These are phyloP conservation scores for Dermolepida albohirtum DNA, from an alignment of 2,888 invertebrate species.

Conservation along the genomic window DNA sequence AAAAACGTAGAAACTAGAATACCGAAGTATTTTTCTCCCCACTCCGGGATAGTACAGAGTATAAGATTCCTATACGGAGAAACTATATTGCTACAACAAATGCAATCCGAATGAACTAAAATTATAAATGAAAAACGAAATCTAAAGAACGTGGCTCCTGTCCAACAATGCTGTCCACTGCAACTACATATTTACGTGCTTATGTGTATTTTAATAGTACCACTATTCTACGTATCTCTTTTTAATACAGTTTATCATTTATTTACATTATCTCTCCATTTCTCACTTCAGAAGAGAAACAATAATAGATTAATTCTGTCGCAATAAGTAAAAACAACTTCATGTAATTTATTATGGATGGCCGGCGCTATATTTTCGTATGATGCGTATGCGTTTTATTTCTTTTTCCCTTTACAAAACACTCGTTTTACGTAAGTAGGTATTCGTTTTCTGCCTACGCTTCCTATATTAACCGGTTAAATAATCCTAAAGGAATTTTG, in stretches of 20 bases:
- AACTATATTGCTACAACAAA: constrained; percentile 31
- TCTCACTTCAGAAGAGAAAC: constrained; percentile 21
- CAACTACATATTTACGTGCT: background rate
- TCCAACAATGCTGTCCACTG: constrained; percentile 44
- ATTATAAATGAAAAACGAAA: constrained; percentile 36
- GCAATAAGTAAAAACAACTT: constrained; percentile 25
- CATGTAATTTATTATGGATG: constrained; percentile 47
- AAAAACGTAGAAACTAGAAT: constrained; percentile 37
- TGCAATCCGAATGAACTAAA: constrained; percentile 37
- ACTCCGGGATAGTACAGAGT: constrained; percentile 15
- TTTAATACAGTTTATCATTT: constrained; percentile 3
- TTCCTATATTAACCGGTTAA: constrained; percentile 4
- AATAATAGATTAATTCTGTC: constrained; percentile 23
- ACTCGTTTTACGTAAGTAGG: constrained; percentile 23
- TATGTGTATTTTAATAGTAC: constrained; percentile 20
- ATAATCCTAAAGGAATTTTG: constrained; percentile 11
- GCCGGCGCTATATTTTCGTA: constrained; percentile 48
- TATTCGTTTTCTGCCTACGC: constrained; percentile 43
- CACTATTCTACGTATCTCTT: constrained; percentile 9
- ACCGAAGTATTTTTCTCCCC: constrained; percentile 30
- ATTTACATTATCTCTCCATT: constrained; percentile 3
- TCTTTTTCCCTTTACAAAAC: constrained; percentile 48
- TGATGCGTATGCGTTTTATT: constrained; percentile 47
- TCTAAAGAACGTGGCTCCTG: constrained; percentile 41
- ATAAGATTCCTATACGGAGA: constrained; percentile 18